Evolutionary conservation across 2,888 invertebrate species (phyloP).

Genomic region (Diadegma fenestrale): DNA sequence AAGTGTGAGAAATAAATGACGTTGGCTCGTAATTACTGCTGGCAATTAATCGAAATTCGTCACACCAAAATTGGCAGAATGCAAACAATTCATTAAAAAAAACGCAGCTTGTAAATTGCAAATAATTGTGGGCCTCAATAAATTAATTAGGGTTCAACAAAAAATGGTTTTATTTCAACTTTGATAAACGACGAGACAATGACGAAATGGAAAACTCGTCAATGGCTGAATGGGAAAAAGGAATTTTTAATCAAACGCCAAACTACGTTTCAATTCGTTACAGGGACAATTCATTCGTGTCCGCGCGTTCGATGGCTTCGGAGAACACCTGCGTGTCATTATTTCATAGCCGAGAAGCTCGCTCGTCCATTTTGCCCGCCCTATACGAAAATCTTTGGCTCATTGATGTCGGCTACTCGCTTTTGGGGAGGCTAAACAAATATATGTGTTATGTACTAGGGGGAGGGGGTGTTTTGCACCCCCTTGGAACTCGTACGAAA

Average conservation of each 20-base stretch:
- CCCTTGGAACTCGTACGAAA: conserved; percentile 53
- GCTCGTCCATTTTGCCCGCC: conserved; percentile 20
- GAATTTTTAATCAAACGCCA: conserved; percentile 78
- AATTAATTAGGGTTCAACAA: background rate
- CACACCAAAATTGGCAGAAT: background rate
- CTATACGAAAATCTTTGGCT: conserved; percentile 68
- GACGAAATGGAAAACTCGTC: background rate
- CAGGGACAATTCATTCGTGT: conserved; percentile 74
- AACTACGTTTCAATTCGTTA: conserved; percentile 76
- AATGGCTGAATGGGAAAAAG: background rate
- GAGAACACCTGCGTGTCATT: conserved; percentile 81
- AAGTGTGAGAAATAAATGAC: background rate
- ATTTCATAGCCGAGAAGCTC: conserved; percentile 56
- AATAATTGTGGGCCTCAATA: too few species aligned
- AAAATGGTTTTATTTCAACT: background rate
- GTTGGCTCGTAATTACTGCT: background rate
- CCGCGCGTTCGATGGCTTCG: conserved; percentile 44
- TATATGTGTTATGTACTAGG: conserved; percentile 69
- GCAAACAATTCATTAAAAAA: background rate
- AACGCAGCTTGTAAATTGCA: too few species aligned
- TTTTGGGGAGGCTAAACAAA: conserved; percentile 78
- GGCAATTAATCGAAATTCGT: background rate
- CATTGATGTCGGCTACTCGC: conserved; percentile 47
- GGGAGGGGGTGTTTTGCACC: conserved; percentile 54
- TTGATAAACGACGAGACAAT: conserved; percentile 13